These are phyloP conservation scores for Alauda arvensis DNA, from an alignment of 2,797 vertebrate species.

Conservation along the genomic window DNA sequence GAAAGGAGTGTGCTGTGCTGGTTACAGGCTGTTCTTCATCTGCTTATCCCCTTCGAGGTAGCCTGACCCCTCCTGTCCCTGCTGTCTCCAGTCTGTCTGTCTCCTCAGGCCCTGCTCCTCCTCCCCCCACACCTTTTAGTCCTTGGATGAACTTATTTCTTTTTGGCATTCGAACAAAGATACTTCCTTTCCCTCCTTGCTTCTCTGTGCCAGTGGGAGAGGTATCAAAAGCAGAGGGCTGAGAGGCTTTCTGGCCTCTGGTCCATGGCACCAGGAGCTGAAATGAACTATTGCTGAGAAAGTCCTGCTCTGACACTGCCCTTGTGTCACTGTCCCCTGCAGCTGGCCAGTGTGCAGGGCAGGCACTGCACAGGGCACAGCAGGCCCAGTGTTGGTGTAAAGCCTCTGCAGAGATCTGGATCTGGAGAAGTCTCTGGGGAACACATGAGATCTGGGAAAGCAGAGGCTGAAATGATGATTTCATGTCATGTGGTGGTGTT, in stretches of 20 bases:
- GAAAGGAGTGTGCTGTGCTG: background rate
- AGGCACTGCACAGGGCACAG: background rate
- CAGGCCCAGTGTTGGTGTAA: background rate
- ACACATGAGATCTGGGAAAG: background rate
- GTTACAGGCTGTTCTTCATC: constrained; percentile 15
- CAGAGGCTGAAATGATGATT: background rate
- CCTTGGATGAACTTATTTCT: constrained; percentile 18
- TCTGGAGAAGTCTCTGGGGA: background rate
- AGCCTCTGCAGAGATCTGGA: background rate
- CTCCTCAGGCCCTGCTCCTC: background rate
- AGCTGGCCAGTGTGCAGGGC: background rate
- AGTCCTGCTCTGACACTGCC: background rate
- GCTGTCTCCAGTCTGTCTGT: constrained; percentile 38
- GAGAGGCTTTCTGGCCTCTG: background rate
- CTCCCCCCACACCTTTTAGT: background rate
- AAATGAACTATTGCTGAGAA: background rate
- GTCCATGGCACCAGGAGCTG: background rate
- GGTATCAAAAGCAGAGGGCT: background rate
- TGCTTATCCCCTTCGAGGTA: background rate
- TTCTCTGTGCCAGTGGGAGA: background rate
- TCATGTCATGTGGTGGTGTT: background rate
- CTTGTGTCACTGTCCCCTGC: background rate
- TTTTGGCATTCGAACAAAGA: background rate
- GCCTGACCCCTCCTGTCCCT: background rate
- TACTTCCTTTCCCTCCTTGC: background rate